These are phyloP conservation scores for Myioborus melanocephalus DNA, from an alignment of 2,797 vertebrate species.

Conservation along the genomic window DNA sequence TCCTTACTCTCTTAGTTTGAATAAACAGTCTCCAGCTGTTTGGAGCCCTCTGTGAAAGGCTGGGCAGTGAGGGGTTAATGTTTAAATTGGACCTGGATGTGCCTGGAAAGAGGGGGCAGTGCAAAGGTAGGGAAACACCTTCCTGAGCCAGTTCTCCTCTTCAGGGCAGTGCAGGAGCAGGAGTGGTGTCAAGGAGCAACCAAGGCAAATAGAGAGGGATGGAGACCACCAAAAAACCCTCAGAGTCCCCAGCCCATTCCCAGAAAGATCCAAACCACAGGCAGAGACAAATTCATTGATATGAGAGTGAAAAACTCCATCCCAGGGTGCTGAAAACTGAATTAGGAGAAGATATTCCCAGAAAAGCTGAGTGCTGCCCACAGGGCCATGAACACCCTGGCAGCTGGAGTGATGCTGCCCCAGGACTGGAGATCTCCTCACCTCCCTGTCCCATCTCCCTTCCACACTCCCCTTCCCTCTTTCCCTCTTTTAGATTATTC, in stretches of 20 bases:
- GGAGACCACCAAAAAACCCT: neutral
- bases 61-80: neutral
- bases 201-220: neutral
- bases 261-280: neutral
- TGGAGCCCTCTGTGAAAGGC: neutral
- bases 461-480: neutral
- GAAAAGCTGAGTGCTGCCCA: neutral
- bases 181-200: neutral
- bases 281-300: neutral
- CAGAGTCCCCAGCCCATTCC: rapidly evolving
- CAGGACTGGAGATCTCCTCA: neutral
- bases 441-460: neutral
- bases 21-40: neutral
- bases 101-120: neutral
- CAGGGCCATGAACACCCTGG: too few species aligned
- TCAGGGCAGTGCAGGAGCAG: neutral
- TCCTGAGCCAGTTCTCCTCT: neutral
- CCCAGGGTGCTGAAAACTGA: neutral
- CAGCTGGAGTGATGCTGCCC: rapidly evolving
- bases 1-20: neutral
- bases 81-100: too few species aligned
- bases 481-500: neutral
- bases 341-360: neutral
- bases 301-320: neutral
- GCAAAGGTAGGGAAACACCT: neutral